These are phyloP conservation scores for Diorhabda sublineata DNA, from an alignment of 1,140 invertebrate genomes.

Conservation along the genomic window DNA sequence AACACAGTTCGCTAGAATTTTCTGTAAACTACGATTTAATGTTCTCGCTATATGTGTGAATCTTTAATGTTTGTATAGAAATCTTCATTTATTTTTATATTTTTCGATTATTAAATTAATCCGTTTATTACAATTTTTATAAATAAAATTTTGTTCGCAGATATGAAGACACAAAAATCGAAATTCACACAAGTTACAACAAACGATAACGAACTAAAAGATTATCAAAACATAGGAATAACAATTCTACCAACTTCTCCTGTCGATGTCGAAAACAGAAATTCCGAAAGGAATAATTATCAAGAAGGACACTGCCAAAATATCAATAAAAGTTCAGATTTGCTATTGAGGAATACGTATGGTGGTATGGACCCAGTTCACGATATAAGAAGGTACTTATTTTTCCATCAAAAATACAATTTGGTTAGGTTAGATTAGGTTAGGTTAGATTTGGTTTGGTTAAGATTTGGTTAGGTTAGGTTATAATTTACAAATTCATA, in stretches of 20 bases:
- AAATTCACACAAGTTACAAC: conserved; percentile 43
- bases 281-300: conserved; percentile 24
- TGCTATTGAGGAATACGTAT: conserved; percentile 34
- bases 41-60: too few relatives aligned
- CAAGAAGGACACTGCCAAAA: conserved; percentile 31
- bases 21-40: too few relatives aligned
- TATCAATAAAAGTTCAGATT: conserved; percentile 36
- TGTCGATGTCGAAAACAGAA: conserved; percentile 31
- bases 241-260: conserved; percentile 28
- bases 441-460: too few relatives aligned
- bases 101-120: not conserved
- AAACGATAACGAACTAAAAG: conserved; percentile 39
- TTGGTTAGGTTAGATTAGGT: too few relatives aligned
- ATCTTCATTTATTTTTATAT: not conserved
- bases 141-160: conserved; percentile 21
- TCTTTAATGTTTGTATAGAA: not conserved
- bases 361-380: conserved; percentile 21
- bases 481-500: too few relatives aligned
- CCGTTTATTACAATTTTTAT: not conserved
- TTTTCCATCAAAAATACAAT: too few relatives aligned
- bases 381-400: conserved; percentile 16
- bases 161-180: conserved; percentile 34
- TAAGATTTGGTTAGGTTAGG: too few relatives aligned
- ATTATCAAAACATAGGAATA: conserved; percentile 39
- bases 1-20: too few relatives aligned